Evolutionary conservation across 30 jellyfish, hydroid and myxozoan genomes (phyloP), one percentile per base, ranked within the genome.

Genomic region (Pelagia noctiluca): DNA sequence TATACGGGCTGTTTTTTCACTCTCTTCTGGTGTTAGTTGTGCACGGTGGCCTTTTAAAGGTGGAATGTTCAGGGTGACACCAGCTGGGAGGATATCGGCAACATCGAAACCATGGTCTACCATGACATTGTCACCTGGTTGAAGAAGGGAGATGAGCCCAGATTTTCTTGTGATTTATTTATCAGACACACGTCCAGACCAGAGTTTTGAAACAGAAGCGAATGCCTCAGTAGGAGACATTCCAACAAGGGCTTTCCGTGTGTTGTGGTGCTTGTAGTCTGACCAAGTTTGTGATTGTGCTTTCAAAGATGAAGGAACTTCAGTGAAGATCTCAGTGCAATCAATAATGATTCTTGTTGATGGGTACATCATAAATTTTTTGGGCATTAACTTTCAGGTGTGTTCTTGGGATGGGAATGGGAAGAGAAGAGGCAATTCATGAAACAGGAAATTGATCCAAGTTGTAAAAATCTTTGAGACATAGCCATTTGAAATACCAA

Each of bases 31-130:
- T 13, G 89, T 36, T 13, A 68, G 64, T 67, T 82, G 79, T 25
- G 29, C 28, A n/a, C 90, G 24, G 35, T 63, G 18, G n/a, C 79
- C 70, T 38, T 46, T 64, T 31, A 50, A 65, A n/a, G 92, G 92
- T 33, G 89, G 92, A 36, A 70, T 82, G 34, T 50, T 82, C 29
- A 66, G 66, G 16, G 80, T 67, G 11, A 70, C 72, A 67, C 70
- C 80, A 47, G 42, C 37, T 23, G 92, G 87, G 16, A 84, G 42
- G 42, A 35, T 63, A 74, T 53, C 74, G 23, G 31, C 85, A 11
- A 84, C 52, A 37, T 53, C 84, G 46, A 71, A 84, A 54, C 95
- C 95, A 71, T 37, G 88, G 77, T 73, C 92, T 25, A 91, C 95
- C 91, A 73, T 73, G 1, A 84, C 54, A 60, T 50, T 69, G 48